Evolutionary conservation across 2,113 vertebrate species (phyloP).

Genomic region (Hyla sarda): DNA sequence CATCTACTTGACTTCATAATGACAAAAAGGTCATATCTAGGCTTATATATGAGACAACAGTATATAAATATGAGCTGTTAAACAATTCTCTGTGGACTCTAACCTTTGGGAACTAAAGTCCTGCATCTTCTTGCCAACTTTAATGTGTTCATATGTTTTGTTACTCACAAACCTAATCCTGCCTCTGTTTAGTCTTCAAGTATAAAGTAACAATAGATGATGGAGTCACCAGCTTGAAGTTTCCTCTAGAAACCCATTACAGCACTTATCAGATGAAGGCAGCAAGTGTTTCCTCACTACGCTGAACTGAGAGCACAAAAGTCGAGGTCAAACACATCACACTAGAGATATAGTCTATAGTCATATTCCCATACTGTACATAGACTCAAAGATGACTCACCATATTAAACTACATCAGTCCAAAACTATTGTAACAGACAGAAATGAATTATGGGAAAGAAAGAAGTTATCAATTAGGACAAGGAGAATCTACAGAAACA

Average conservation of each 20-base stretch:
- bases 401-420: too few species aligned
- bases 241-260: slow-evolving; percentile 54
- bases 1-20: too few species aligned
- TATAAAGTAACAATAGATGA: slow-evolving; percentile 47
- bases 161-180: slow-evolving; percentile 7
- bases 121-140: background rate
- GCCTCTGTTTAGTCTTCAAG: slow-evolving; percentile 52
- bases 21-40: too few species aligned
- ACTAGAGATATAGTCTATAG: slow-evolving; percentile 2
- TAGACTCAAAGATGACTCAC: background rate
- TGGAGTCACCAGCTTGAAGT: slow-evolving; percentile 36
- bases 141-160: slow-evolving; percentile 16
- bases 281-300: slow-evolving; percentile 67
- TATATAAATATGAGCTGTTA: background rate
- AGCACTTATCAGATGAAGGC: slow-evolving; percentile 54
- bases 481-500: too few species aligned
- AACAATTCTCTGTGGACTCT: background rate
- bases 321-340: slow-evolving; percentile 71
- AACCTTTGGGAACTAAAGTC: background rate
- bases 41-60: background rate
- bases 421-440: too few species aligned
- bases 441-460: too few species aligned
- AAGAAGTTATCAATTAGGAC: too few species aligned
- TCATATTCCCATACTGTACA: background rate
- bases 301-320: slow-evolving; percentile 70